Evolutionary conservation across 1,140 invertebrate genomes (phyloP), one percentile per base, ranked within the genome.

Genomic region (Mesaphorura yosii): DNA sequence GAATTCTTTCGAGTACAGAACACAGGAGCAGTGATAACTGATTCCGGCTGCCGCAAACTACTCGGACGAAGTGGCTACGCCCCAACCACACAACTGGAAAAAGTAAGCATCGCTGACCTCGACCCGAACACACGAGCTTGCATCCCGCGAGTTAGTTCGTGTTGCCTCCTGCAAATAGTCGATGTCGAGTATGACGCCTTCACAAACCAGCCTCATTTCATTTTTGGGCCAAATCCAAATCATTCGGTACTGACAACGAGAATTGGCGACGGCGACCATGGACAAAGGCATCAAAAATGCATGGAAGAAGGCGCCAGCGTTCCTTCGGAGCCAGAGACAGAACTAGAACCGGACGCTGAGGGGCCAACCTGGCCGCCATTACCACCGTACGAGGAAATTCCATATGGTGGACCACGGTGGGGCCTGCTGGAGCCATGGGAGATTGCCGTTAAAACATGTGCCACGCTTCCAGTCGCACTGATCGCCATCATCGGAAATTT

Each of bases 401-500:
- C 31, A 34, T 34, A 10, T 34, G n/a, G 10, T 34, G n/a, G n/a
- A 10, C 10, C n/a, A n/a, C 10, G 10, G 10, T 84, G 82, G 83
- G 65, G 70, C 38, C 65, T 75, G 3, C 74, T 74, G 39, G 69
- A 78, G 2, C 38, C 67, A 0, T 72, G 70, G 59, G 77, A 83
- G 64, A 73, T 84, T 1, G 71, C 72, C 0, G 61, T 78, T n/a
- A 83, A 83, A 69, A 68, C 75, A 1, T 61, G 69, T 3, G 71
- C 74, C 0, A 75, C 80, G 63, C 34, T 80, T 20, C 70, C 79
- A 0, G 68, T 87, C 1, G 77, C 82, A 22, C 40, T 81, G 0
- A 66, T 79, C 23, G 85, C 84, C 0, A 70, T 87, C 14, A 71
- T 83, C 31, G 78, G 82, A 0, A 90, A 90, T 66, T 66, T 77